Base-by-base conservation (phyloP, 2,797 vertebrate species). In the Peromyscus nudipes region DNA sequence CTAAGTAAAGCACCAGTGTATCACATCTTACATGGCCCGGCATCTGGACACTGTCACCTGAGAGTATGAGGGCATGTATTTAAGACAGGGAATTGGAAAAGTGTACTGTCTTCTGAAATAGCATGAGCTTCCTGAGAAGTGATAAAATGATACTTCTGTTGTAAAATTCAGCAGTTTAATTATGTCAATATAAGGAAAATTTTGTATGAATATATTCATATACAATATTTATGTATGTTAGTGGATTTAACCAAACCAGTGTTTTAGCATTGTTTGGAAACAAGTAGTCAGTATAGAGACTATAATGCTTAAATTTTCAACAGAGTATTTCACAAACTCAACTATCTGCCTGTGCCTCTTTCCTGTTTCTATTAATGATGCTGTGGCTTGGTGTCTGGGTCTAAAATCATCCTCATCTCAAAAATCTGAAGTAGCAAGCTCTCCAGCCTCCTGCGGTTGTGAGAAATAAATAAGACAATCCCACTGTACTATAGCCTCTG, bases 181-280 rank as follows among this genome's bases (percentile, higher is more conserved):
- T 86, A 21, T n/a, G 1, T 91, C 76, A 57, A 71, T 43, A 67
- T 92, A 85, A 86, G 91, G 34, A 87, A 95, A 91, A 93, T 73
- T 81, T 64, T n/a, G 27, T 79, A 16, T n/a, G 46, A 90, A 76
- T 82, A 67, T 73, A 64, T 31, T 52, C 52, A 27, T 46, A 21
- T 83, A 34, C 96, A 89, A 67, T n/a, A 73, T 49, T 77, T 67
- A 49, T 9, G 14, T 37, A 7, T 57, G 43, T 69, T 89, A 76
- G 67, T 75, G 29, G 83, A 29, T 37, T 27, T 92, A 77, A 43
- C 25, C 27, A 95, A 87, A 40, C 12, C 46, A 87, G 43, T 83
- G 76, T 14, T 89, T 89, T 67, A 6, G 76, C 34, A 37, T 21
- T 84, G 9, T 62, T 73, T 21, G 5, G 79, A 92, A 93, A 89